Evolutionary conservation across 2,888 invertebrate genomes (phyloP).

Genomic region (Eumerus sabulonum): DNA sequence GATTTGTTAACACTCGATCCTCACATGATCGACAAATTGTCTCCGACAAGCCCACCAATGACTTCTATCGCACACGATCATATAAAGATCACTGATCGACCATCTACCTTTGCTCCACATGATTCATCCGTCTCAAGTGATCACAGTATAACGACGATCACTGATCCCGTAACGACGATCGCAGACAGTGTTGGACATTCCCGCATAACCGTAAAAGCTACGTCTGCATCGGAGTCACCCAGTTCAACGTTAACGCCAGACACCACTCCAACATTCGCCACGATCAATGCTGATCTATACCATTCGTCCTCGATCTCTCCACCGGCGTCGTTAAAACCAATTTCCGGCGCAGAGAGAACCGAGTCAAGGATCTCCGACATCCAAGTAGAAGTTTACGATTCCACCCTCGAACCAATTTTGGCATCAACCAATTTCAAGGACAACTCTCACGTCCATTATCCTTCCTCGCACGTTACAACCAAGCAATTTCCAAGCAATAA

Average conservation of each 20-base stretch:
- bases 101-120: not conserved
- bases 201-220: too few species aligned
- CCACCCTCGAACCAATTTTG: conserved; percentile 76
- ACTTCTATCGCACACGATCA: too few species aligned
- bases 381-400: conserved; percentile 77
- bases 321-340: not conserved
- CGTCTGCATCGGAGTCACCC: not conserved
- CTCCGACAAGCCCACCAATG: too few species aligned
- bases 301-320: too few species aligned
- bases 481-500: conserved; percentile 71
- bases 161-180: too few species aligned
- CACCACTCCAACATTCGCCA: conserved; percentile 4
- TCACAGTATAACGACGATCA: not conserved
- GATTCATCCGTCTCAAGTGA: not conserved
- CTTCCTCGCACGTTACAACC: conserved; percentile 69
- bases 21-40: too few species aligned
- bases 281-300: conserved; percentile 1
- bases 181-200: too few species aligned
- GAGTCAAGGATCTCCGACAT: conserved; percentile 77
- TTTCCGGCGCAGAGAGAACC: conserved; percentile 66
- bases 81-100: too few species aligned
- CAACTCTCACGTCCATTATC: conserved; percentile 68
- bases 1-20: too few species aligned
- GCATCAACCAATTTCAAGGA: conserved; percentile 77
- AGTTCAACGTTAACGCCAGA: not conserved